Base-by-base conservation (phyloP, 1,140 invertebrate species). In the Rhagoletis pomonella region DNA sequence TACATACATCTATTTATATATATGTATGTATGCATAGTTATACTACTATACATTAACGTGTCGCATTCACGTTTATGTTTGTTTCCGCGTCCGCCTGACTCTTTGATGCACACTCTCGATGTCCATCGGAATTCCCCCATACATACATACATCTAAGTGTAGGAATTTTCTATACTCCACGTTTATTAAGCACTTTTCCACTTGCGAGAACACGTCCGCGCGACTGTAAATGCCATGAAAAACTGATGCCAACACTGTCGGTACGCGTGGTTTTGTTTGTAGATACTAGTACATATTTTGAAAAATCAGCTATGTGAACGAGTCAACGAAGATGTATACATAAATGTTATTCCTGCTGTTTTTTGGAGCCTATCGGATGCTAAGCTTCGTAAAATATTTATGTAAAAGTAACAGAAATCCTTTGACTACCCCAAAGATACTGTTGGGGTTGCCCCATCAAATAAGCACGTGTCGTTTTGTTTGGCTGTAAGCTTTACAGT, bases 181-280 rank as follows among this genome's bases (percentile, higher is more conserved):
- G 64, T 39, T 29, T 67, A 10, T 29, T 39, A 67, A 67, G 17
- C 64, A 5, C 10, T 67, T 2, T 67, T 42, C 29, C 64, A 67
- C n/a, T 12, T 73, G 17, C 39, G 69, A 29, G 6, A 58, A 81
- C 47, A 81, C 47, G 73, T 81, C 73, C 73, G 7, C 47, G 6
- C 73, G 42, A 12, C 73, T 81, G 17, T 19, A 29, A 81, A 81
- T 55, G n/a, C 47, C 17, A 81, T 81, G 73, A 47, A 81, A 81
- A 81, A 81, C 73, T 81, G 73, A 55, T 81, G 47, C 47, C 73
- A 58, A 55, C 9, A 55, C 73, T 0, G 47, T 81, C 47, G 73
- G 47, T 29, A n/a, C 17, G 73, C 73, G n/a, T 81, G 47, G 5
- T 81, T 81, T 81, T 81, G 47, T 81, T n/a, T 81, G n/a, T 81